These are phyloP conservation scores for Andrena chrysosceles DNA, from an alignment of 2,888 invertebrate genomes.

Conservation along the genomic window DNA sequence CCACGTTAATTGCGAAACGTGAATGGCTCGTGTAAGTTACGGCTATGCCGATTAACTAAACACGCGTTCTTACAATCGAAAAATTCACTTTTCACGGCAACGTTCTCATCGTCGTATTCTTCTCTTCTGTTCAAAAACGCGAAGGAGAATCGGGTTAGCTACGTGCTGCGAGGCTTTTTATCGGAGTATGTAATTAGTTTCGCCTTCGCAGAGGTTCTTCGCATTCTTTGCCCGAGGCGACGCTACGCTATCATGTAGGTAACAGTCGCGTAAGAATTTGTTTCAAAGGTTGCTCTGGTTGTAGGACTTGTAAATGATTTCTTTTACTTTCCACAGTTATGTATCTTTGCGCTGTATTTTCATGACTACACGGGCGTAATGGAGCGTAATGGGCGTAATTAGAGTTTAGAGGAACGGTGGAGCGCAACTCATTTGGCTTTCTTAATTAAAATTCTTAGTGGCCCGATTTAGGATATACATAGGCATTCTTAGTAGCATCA, in stretches of 20 bases:
- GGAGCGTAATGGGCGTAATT: too few relatives aligned
- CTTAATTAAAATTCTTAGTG: neutral
- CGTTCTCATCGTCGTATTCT: neutral
- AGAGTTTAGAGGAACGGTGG: neutral
- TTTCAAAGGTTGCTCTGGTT: conserved; percentile 2
- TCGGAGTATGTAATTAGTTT: conserved; percentile 57
- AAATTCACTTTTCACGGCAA: neutral
- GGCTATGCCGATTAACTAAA: neutral
- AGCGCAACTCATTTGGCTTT: neutral
- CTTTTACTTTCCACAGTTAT: neutral
- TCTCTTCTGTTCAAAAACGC: neutral
- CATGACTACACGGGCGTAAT: neutral
- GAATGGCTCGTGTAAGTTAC: neutral
- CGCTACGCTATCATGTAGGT: conserved; percentile 31
- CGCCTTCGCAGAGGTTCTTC: conserved; percentile 48
- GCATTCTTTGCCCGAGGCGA: conserved; percentile 41
- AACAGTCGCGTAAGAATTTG: conserved; percentile 27
- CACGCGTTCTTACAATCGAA: neutral
- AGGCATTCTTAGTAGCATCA: neutral
- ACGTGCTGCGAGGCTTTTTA: conserved; percentile 10
- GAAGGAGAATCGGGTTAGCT: conserved; percentile 30
- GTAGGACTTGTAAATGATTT: neutral
- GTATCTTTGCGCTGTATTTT: neutral
- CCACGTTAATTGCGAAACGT: conserved; percentile 37
- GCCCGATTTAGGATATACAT: neutral